Evolutionary conservation across 2,797 vertebrate species (phyloP).

Genomic region (Anguilla marmorata): DNA sequence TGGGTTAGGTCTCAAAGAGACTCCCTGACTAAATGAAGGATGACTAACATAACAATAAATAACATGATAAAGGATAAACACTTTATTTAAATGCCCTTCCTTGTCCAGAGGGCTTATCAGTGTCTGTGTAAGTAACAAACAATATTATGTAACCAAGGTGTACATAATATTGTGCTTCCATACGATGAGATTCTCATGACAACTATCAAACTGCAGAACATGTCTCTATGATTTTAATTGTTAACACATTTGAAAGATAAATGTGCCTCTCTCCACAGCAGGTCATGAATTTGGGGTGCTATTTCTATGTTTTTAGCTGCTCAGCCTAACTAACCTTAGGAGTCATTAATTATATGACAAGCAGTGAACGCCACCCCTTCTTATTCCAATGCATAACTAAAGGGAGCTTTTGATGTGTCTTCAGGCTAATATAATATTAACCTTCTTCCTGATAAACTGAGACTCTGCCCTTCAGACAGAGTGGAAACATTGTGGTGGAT

Average conservation of each 20-base stretch:
- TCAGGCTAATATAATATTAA: conserved; percentile 1
- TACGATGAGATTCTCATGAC: neutral
- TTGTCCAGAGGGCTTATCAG: neutral
- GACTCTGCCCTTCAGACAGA: neutral
- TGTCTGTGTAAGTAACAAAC: neutral
- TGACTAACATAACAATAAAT: neutral
- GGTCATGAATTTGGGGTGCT: neutral
- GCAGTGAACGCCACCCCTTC: neutral
- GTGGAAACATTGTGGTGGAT: neutral
- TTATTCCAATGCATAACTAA: neutral
- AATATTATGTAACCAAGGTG: neutral
- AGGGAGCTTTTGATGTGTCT: neutral
- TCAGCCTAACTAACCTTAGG: neutral
- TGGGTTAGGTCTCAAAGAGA: too few species aligned
- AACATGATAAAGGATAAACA: too few species aligned
- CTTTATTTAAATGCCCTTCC: too few species aligned
- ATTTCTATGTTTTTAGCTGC: neutral
- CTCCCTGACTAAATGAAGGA: neutral
- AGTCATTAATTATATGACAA: neutral
- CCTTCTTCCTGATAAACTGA: neutral
- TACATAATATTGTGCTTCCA: neutral
- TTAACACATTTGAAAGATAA: neutral
- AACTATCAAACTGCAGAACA: neutral
- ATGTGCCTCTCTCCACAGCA: neutral
- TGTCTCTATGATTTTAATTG: neutral